Conservation (phyloP, 2,113 vertebrate species). For the Myocastor coypus region DNA sequence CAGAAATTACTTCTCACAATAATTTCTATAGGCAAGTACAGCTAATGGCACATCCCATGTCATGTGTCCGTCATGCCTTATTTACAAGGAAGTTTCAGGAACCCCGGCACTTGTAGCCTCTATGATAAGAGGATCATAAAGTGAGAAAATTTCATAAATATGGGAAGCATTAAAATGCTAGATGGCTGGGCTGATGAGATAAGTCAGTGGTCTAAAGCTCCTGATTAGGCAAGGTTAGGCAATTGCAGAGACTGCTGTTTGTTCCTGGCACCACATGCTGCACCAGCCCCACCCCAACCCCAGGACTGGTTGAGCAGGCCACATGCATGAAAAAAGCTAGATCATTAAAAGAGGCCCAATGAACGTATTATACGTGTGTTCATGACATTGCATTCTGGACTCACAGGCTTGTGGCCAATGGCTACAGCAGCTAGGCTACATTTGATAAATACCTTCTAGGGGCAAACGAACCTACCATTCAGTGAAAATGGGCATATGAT, state of each 20-base stretch:
- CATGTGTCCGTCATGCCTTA: not conserved
- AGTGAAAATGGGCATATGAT: not conserved
- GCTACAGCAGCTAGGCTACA: not conserved
- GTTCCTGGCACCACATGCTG: too few relatives aligned
- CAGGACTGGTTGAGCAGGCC: too few relatives aligned
- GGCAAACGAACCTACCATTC: not conserved
- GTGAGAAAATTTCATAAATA: not conserved
- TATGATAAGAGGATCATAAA: not conserved
- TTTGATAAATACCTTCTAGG: not conserved
- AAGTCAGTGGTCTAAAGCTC: too few relatives aligned
- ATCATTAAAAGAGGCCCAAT: not conserved
- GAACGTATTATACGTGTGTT: not conserved
- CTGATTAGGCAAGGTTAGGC: too few relatives aligned
- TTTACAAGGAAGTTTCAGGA: not conserved
- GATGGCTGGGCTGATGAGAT: not conserved
- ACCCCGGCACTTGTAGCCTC: not conserved
- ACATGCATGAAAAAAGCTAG: not conserved
- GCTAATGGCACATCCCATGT: too few relatives aligned
- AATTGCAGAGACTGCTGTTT: too few relatives aligned
- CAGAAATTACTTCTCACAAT: slow-evolving; percentile 13
- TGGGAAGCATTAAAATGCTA: not conserved
- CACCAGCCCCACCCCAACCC: too few relatives aligned
- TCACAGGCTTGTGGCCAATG: not conserved
- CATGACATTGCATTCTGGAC: not conserved
- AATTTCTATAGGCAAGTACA: not conserved